Base-by-base conservation (phyloP, 2,888 invertebrate species). In the Andricus quercusramuli region DNA sequence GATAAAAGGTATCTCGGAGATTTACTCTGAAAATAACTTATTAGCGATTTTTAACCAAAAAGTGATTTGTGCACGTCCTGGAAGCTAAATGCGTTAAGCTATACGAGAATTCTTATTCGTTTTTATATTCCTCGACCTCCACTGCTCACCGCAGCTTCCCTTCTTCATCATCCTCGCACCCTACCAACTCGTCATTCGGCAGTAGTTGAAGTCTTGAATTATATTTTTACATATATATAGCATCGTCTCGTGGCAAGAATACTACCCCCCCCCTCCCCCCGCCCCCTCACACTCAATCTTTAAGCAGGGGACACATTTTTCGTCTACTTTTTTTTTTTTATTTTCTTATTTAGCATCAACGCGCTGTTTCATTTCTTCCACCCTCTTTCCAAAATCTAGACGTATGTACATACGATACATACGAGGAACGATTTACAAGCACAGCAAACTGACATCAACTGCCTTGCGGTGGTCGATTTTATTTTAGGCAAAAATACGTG, bases 191-290 rank as follows among this genome's bases (percentile, higher is more conserved):
- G 70, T 70, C 70, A 87, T 86, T 86, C 86, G 87, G 87, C 86
- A 86, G 86, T 88, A 37, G 37, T 37, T 86, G 85, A 87, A 88
- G 85, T 88, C 89, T 88, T 88, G 88, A 89, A 89, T 89, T 89
- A 87, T 87, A 88, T 86, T 85, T 84, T 84, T 85, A 87, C 86
- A 86, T 87, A 88, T 88, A 87, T 86, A 86, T 37, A 37, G 86
- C 81, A 82, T 83, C 83, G 80, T 82, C 82, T 82, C 80, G 67
- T 77, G 79, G 77, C 70, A 70, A 70, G 51, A n/a, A 8, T 70
- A 29, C 25, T 32, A 11, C 29, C 29, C 20, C 70, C 13, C 29
- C 70, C 51, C 70, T 51, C 70, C 37, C 8, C 37, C 8, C 6
- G 1, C 0, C 0, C 8, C 0, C 6, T n/a, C n/a, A n/a, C n/a